Evolutionary conservation across 2,797 vertebrate species (phyloP).

Genomic region (Sebastes trivittatus): DNA sequence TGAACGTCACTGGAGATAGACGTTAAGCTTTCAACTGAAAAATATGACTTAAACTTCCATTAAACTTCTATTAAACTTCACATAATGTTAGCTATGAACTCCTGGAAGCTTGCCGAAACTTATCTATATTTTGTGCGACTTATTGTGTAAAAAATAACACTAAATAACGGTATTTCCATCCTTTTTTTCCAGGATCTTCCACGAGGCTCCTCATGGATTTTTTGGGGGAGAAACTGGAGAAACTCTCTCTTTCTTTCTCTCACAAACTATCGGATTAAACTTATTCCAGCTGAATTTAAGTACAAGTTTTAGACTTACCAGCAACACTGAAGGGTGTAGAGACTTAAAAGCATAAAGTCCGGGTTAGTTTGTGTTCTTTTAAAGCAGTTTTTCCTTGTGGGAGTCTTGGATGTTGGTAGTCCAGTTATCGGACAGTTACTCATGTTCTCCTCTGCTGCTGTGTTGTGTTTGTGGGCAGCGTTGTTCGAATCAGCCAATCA

Average conservation of each 20-base stretch:
- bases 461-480: conserved; percentile 55
- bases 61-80: not conserved
- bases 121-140: too few species aligned
- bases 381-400: not conserved
- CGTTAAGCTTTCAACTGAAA: not conserved
- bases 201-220: conserved; percentile 53
- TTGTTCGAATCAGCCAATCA: conserved; percentile 83
- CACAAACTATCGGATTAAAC: not conserved
- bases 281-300: not conserved
- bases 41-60: not conserved
- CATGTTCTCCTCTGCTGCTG: conserved; percentile 34
- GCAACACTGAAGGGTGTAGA: not conserved
- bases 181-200: not conserved
- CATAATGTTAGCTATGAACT: not conserved
- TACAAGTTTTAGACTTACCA: conserved; percentile 42
- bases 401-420: not conserved
- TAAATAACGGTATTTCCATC: not conserved
- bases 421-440: not conserved
- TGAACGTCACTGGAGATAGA: not conserved
- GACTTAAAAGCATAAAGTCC: not conserved
- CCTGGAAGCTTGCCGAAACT: accelerated
- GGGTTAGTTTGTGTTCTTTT: accelerated
- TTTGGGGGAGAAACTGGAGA: not conserved
- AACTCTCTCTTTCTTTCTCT: not conserved
- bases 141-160: not conserved